phyloP scores from a whole-genome alignment of 2,113 vertebrate species.

The Enhydra lutris region DNA sequence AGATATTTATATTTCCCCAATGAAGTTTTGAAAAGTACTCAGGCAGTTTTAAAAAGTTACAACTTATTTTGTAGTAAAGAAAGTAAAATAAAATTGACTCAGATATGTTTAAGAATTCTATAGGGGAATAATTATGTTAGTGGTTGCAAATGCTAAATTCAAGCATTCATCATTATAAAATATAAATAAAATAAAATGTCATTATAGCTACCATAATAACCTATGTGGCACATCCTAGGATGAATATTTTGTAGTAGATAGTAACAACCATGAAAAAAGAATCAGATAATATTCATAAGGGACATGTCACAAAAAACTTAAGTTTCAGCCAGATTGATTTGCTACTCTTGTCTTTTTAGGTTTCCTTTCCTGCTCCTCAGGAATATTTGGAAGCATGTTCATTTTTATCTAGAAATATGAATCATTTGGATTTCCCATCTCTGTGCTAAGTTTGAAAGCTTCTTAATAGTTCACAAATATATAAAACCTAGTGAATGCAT shows the following conservation, averaged over 20 bases:
- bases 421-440: neutral
- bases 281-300: neutral
- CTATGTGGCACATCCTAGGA: neutral
- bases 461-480: neutral
- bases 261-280: neutral
- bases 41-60: neutral
- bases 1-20: neutral
- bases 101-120: neutral
- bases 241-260: neutral
- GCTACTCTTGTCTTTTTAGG: neutral
- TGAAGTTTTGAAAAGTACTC: neutral
- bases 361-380: neutral
- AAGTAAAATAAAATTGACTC: neutral
- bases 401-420: neutral
- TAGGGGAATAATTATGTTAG: neutral
- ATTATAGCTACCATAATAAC: neutral
- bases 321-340: neutral
- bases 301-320: neutral
- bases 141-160: neutral
- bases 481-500: neutral
- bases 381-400: neutral
- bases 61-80: neutral
- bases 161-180: neutral
- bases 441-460: neutral
- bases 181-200: neutral